Conservation (phyloP, 2,888 invertebrate genomes). For the Andrena bicolor region DNA sequence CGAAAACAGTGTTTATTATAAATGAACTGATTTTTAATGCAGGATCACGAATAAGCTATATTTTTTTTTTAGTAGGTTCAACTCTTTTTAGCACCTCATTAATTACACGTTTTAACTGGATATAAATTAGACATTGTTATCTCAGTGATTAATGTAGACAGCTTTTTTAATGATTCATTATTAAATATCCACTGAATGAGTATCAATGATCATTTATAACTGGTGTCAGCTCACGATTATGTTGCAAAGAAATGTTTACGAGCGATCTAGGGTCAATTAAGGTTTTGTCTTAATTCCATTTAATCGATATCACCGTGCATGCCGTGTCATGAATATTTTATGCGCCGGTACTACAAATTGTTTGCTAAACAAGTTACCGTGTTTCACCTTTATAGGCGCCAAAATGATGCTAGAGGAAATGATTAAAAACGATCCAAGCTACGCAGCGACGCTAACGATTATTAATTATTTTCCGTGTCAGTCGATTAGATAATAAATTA, state of each 20-base stretch:
- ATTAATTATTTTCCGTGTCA: neutral
- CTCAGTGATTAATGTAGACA: too few relatives aligned
- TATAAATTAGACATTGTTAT: too few relatives aligned
- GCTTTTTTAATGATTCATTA: neutral
- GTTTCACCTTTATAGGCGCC: neutral
- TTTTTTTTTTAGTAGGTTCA: too few relatives aligned
- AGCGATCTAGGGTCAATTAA: conserved; percentile 12
- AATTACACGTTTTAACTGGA: too few relatives aligned
- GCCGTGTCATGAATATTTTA: conserved; percentile 47
- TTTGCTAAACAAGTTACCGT: conserved; percentile 36
- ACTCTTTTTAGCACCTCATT: too few relatives aligned
- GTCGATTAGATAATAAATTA: neutral
- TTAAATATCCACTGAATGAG: neutral
- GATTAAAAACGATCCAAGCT: conserved; percentile 9
- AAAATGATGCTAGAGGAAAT: neutral
- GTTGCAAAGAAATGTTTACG: conserved; percentile 10
- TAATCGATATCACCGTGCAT: conserved; percentile 16
- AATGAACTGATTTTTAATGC: too few relatives aligned
- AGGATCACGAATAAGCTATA: too few relatives aligned
- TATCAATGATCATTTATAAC: neutral
- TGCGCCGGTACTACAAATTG: conserved; percentile 43
- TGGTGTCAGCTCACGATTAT: neutral
- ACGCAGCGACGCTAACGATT: neutral
- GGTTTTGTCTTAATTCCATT: conserved; percentile 26
- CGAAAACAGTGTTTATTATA: too few relatives aligned